These are phyloP conservation scores for Mallotus villosus DNA, from an alignment of 2,797 vertebrate genomes.

Conservation along the genomic window DNA sequence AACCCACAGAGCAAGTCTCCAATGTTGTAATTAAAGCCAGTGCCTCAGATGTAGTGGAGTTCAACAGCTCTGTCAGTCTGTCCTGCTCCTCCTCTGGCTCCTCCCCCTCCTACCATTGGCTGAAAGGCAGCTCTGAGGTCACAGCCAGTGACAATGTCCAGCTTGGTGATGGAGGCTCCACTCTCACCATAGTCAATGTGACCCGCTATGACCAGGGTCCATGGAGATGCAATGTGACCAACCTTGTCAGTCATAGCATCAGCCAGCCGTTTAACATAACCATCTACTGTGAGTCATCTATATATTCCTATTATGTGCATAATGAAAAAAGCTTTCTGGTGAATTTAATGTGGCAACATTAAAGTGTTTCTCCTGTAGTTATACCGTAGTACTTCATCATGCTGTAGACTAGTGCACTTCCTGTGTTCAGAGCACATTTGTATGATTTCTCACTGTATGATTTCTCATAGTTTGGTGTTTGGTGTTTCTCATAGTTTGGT, in stretches of 20 bases:
- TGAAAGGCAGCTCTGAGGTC: constrained; percentile 43
- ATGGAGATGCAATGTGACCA: constrained; percentile 38
- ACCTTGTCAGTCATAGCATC: constrained; percentile 30
- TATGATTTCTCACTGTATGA: too few species aligned
- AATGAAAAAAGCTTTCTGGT: too few species aligned
- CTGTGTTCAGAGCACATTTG: too few species aligned
- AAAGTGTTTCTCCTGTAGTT: background rate
- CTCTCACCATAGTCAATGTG: constrained; percentile 41
- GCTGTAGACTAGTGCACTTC: too few species aligned
- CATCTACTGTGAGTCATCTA: constrained; percentile 60
- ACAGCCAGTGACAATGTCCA: constrained; percentile 27
- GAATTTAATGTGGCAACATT: too few species aligned
- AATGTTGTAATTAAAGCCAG: constrained; percentile 21
- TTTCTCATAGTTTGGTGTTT: background rate
- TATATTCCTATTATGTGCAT: background rate
- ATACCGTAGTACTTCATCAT: background rate
- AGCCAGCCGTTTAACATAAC: constrained; percentile 40
- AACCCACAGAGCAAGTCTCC: constrained; percentile 41
- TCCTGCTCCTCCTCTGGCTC: constrained; percentile 41
- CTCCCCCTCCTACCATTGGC: constrained; percentile 39
- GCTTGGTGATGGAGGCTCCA: constrained; percentile 25
- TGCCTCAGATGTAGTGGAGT: constrained; percentile 36
- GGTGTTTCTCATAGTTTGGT: too few species aligned
- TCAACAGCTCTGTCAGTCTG: constrained; percentile 40
- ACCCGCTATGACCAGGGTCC: constrained; percentile 38